Percentiles rank a stretch among this genome's conserved stretches.
Conservation (phyloP, 2,113 vertebrate species). For the Indri indri region DNA sequence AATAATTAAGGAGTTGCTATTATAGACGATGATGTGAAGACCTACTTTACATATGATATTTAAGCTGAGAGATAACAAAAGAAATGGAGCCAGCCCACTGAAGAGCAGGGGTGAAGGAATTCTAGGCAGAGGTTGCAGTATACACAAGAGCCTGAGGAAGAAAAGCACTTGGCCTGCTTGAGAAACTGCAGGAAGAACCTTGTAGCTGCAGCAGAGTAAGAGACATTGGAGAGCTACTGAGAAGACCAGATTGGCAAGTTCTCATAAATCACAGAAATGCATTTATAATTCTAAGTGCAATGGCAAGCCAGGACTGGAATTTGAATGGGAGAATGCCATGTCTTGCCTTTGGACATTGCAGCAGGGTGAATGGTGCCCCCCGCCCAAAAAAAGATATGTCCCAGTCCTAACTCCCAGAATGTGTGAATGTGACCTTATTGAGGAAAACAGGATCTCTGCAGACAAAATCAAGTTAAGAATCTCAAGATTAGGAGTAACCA, state of each 20-base stretch:
- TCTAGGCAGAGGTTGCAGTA: neutral
- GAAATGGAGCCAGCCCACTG: neutral
- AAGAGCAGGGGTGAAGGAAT: neutral
- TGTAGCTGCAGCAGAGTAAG: neutral
- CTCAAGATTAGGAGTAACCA: neutral
- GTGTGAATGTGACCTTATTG: neutral
- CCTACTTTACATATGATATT: neutral
- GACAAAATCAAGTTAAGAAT: neutral
- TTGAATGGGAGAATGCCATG: neutral
- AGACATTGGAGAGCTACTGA: too few species aligned
- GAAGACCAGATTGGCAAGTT: neutral
- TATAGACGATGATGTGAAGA: neutral
- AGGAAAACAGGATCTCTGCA: neutral
- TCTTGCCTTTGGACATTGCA: neutral
- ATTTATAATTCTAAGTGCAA: neutral
- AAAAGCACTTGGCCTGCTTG: neutral
- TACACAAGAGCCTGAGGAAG: neutral
- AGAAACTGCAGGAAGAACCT: neutral
- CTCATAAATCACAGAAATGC: neutral
- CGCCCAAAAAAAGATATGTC: too few species aligned
- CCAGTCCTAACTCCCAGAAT: neutral
- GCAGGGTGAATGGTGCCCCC: neutral
- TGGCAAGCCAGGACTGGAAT: neutral
- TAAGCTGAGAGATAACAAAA: neutral
- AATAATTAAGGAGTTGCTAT: neutral